Evolutionary conservation across 1,140 invertebrate species (phyloP), one percentile per base, ranked within the genome.

Genomic region (Zaprionus nigranus): DNA sequence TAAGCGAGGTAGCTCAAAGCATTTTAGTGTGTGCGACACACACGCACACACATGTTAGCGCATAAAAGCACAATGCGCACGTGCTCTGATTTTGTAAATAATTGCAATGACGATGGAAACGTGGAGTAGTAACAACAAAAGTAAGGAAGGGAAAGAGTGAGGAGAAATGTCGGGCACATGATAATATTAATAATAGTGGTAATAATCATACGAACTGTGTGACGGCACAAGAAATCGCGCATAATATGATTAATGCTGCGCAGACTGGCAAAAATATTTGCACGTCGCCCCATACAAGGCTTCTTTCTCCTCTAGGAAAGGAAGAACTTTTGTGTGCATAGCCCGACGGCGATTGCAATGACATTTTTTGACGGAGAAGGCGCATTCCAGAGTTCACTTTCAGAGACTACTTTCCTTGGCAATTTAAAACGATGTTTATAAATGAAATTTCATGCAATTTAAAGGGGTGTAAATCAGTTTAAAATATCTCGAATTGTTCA

Each of bases 131-230:
- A n/a, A n/a, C 6, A 46, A 26, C 36, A 34, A 34, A 20, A 24
- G 38, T 22, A 12, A 51, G 9, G 9, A 61, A 34, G 30, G 26
- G 5, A 28, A 34, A 11, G 20, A 54, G 57, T 59, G 70, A 72
- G 67, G 6, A 40, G 64, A 59, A 62, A 46, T 7, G 76, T 74
- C 73, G 30, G 49, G 84, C 81, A 78, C 84, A 87, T 87, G 84
- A 87, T 84, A 90, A 88, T 88, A 88, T 90, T 88, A 88, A 88
- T 88, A 90, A 88, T 88, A 88, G 81, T 90, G 84, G 85, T 90
- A 88, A 88, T 88, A 88, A 88, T 88, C 85, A 88, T 90, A 88
- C 84, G 84, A 81, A 90, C 85, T 84, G 81, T 88, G 68, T 90
- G 85, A 79, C 81, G 72, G 78, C 74, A 74, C 69, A 80, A 72